Conservation (phyloP, 2,113 vertebrate genomes). For the Thomomys bottae region DNA sequence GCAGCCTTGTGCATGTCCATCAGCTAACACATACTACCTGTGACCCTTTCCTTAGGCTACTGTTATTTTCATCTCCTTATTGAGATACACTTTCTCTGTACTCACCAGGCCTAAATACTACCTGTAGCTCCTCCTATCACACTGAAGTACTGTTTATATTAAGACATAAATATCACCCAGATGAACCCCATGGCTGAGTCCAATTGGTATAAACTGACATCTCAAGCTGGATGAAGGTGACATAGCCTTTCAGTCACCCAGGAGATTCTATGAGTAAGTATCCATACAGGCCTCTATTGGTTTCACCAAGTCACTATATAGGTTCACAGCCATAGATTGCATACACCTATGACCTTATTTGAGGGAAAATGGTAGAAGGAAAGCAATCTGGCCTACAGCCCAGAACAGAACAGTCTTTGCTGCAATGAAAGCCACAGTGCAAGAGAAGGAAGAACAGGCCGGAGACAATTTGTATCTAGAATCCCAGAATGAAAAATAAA, state of each 20-base stretch:
- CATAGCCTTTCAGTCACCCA: background rate
- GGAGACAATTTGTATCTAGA: background rate
- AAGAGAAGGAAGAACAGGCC: background rate
- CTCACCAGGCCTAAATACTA: background rate
- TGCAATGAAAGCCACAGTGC: too few species aligned
- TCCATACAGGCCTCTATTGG: background rate
- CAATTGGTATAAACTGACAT: background rate
- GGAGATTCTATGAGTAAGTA: rapidly evolving
- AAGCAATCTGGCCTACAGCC: background rate
- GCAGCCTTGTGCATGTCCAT: rapidly evolving
- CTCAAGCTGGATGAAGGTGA: too few species aligned
- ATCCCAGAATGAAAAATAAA: background rate
- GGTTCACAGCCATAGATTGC: background rate
- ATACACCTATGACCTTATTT: rapidly evolving
- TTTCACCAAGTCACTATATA: rapidly evolving
- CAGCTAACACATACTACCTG: rapidly evolving
- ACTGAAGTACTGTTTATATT: rapidly evolving
- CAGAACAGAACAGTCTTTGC: background rate
- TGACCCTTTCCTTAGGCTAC: background rate
- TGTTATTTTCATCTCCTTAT: background rate
- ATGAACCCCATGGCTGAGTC: background rate
- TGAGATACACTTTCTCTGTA: background rate
- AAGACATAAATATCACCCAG: background rate
- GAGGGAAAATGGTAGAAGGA: rapidly evolving
- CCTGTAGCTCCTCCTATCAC: background rate